phyloP scores from a whole-genome alignment of 2,888 invertebrate species.

The Phorcus lineatus region DNA sequence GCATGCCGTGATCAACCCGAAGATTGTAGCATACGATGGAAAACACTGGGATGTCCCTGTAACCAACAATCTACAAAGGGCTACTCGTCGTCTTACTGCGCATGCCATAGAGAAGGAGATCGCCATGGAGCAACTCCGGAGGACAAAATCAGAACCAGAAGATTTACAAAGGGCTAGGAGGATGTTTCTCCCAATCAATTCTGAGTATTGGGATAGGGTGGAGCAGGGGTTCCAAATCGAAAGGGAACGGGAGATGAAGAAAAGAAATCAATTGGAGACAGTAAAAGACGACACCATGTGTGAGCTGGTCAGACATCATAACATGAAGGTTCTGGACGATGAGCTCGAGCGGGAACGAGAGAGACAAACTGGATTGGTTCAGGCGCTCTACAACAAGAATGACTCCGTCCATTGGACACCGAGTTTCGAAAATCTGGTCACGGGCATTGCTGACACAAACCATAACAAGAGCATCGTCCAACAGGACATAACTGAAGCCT shows the following conservation, averaged over 20 bases:
- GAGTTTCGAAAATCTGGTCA: conserved; percentile 36
- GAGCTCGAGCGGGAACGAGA: conserved; percentile 34
- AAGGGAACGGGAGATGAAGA: neutral
- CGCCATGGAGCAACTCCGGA: neutral
- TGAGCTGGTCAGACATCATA: conserved; percentile 30
- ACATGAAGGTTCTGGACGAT: conserved; percentile 14
- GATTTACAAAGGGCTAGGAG: neutral
- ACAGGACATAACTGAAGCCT: conserved; percentile 36
- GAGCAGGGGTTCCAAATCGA: neutral
- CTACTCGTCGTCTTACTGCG: conserved; percentile 31
- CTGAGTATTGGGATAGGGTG: neutral
- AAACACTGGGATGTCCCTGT: conserved; percentile 37
- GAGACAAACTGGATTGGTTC: conserved; percentile 30
- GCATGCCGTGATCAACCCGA: conserved; percentile 28
- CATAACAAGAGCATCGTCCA: conserved; percentile 32
- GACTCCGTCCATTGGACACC: conserved; percentile 4
- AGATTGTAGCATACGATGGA: conserved; percentile 25
- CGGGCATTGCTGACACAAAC: conserved; percentile 35
- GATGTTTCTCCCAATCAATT: neutral
- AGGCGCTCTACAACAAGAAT: neutral
- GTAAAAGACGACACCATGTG: conserved; percentile 29
- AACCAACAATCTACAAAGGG: conserved; percentile 7
- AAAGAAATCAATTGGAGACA: neutral
- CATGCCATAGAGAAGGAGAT: conserved; percentile 28
- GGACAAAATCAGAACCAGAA: neutral